Evolutionary conservation across 2,888 invertebrate species (phyloP), one percentile per base, ranked within the genome.

Genomic region (Pseudococcus jackbeardsleyi): DNA sequence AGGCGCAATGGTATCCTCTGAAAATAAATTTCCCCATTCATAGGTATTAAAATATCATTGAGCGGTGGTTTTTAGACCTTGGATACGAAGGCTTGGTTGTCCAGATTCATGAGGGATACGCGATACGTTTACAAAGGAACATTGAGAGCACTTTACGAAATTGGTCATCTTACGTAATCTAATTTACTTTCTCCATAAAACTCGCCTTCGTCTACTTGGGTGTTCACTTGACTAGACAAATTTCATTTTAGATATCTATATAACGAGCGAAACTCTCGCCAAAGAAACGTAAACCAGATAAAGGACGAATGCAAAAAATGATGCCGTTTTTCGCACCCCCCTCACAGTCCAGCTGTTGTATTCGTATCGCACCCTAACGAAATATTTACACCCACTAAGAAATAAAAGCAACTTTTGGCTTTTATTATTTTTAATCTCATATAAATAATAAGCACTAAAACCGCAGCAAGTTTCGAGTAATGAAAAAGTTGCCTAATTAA

Each of bases 141-240:
- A 77, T 33, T 77, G 72, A 77, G 39, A 77, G 72, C 72, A 77
- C 72, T 77, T 77, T 77, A 77, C 72, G 72, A 77, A 77, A 77
- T 77, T 77, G 72, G 72, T 77, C 72, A 77, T 77, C 72, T 77
- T 77, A 77, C 33, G 72, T 77, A 77, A 77, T 77, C 72, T 77
- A 77, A 77, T 77, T 77, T 77, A 77, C 72, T 77, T 77, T 77
- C 72, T 77, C 33, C 72, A 77, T 77, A 77, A 77, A 77, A 39
- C 72, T 77, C 72, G 72, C 33, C 72, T 39, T 17, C 39, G 50
- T 50, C 50, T 50, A 77, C 33, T 77, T 77, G 33, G 72, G 72
- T 77, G 72, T 77, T 77, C 72, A 77, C 72, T 77, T 77, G 72
- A 77, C 72, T 77, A 77, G 72, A 77, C 39, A 77, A 77, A 77